Evolutionary conservation across 1,140 invertebrate species (phyloP), one percentile per base, ranked within the genome.

Genomic region (Hyles euphorbiae): DNA sequence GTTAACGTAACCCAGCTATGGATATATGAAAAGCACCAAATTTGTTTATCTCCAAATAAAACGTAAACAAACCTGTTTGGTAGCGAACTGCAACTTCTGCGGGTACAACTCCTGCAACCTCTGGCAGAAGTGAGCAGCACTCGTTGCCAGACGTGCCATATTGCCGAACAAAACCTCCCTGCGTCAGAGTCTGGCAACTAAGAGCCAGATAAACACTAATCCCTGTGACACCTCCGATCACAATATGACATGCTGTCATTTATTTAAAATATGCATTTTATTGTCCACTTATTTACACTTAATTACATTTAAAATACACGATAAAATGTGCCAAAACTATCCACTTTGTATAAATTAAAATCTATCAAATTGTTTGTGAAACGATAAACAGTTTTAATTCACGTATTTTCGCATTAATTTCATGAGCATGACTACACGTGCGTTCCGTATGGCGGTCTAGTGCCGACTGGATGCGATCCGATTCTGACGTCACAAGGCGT

Each of bases 31-130:
- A 48, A 22, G 5, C 12, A n/a, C 5, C 2, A 48, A n/a, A n/a
- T n/a, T n/a, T n/a, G n/a, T n/a, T n/a, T n/a, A n/a, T n/a, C n/a
- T n/a, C n/a, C n/a, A n/a, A 5, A 48, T n/a, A 48, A 7, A 47
- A 51, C 49, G 10, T 3, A 53, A 58, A 69, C 56, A 51, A 58
- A 81, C 82, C 74, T 83, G 79, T 65, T 82, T 83, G 8, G 67
- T 70, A 2, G 70, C 60, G 49, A 83, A 61, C 54, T 71, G 67
- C 22, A 86, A 67, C 50, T 83, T 83, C 47, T 81, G 81, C 11
- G 83, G 81, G 59, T 86, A 83, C 61, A 86, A 43, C 60, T 86
- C 81, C 64, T 83, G 81, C 12, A 86, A 67, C n/a, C 81, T 65
- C 62, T 83, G 83, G 56, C 78, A 83, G 12, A 86, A 68, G 34